Percentiles rank a stretch among this genome's conserved stretches.
Conservation (phyloP, 2,797 vertebrate genomes). For the Tenualosa ilisha region DNA sequence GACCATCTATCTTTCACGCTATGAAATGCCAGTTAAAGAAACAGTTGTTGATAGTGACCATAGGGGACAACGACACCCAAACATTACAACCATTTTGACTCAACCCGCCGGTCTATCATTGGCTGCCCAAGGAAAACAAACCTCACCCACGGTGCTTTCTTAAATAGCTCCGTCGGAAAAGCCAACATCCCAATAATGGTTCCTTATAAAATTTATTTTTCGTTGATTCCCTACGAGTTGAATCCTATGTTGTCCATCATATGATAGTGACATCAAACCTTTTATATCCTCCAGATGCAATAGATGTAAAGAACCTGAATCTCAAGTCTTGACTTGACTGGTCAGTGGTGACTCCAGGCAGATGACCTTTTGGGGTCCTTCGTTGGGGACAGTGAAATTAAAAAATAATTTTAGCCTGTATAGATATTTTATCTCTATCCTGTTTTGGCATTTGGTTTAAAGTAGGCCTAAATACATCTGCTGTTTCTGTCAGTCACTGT, state of each 20-base stretch:
- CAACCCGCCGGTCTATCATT: slow-evolving; percentile 31
- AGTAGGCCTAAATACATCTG: too few species aligned
- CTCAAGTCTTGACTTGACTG: too few species aligned
- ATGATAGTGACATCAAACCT: not conserved
- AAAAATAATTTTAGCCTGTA: too few species aligned
- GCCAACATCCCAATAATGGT: not conserved
- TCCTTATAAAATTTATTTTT: not conserved
- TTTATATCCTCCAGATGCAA: not conserved
- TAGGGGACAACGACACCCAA: not conserved
- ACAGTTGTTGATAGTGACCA: slow-evolving; percentile 6
- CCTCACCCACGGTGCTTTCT: not conserved
- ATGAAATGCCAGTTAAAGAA: not conserved
- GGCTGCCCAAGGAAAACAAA: not conserved
- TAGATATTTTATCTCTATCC: too few species aligned
- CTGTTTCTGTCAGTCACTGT: too few species aligned
- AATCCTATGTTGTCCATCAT: not conserved
- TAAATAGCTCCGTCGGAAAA: not conserved
- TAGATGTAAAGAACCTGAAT: not conserved
- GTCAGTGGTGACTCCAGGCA: too few species aligned
- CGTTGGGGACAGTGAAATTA: too few species aligned
- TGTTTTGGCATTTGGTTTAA: too few species aligned
- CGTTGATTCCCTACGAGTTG: not conserved
- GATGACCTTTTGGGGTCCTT: too few species aligned
- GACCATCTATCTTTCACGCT: not conserved
- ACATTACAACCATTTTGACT: not conserved